A percentile compares a stretch with the other conserved stretches of the same genome.
Evolutionary conservation across 1,140 invertebrate genomes (phyloP).

Genomic region (Drosophila setifemur): DNA sequence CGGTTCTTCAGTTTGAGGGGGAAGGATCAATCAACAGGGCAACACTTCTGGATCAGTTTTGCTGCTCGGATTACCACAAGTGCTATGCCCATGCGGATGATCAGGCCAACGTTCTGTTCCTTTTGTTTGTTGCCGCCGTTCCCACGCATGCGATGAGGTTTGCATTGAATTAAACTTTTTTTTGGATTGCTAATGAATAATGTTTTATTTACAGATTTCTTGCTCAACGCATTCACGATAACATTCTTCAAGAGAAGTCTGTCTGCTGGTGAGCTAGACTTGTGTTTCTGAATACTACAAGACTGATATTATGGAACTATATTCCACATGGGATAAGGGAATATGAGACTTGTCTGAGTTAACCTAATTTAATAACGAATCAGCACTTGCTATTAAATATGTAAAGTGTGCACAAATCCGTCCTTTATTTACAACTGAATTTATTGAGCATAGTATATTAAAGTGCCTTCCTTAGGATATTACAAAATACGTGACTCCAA

Average conservation of each 20-base stretch:
- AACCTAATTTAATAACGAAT: neutral
- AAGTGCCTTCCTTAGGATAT: too few relatives aligned
- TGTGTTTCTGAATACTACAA: neutral
- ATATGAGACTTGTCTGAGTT: neutral
- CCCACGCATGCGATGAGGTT: slow-evolving; percentile 74
- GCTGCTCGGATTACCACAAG: slow-evolving; percentile 75
- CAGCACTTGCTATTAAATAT: too few relatives aligned
- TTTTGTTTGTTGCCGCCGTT: slow-evolving; percentile 68
- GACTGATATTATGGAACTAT: slow-evolving; percentile 27
- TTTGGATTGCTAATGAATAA: accelerated
- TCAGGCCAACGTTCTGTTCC: slow-evolving; percentile 55
- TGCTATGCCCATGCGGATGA: slow-evolving; percentile 69
- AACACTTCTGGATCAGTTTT: slow-evolving; percentile 62
- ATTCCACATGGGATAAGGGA: neutral
- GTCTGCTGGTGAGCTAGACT: slow-evolving; percentile 38
- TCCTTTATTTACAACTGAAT: too few relatives aligned
- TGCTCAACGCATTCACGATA: slow-evolving; percentile 36
- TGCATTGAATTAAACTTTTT: neutral
- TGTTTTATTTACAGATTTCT: slow-evolving; percentile 27
- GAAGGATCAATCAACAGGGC: slow-evolving; percentile 11
- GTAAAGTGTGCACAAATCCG: too few relatives aligned
- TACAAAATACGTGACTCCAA: too few relatives aligned
- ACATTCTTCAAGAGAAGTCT: slow-evolving; percentile 39
- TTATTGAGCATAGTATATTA: too few relatives aligned
- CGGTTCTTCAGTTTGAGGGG: slow-evolving; percentile 38